Percentiles rank a stretch among this genome's conserved stretches.
Conservation (phyloP, 2,113 vertebrate species). For the Lamprotornis superbus region DNA sequence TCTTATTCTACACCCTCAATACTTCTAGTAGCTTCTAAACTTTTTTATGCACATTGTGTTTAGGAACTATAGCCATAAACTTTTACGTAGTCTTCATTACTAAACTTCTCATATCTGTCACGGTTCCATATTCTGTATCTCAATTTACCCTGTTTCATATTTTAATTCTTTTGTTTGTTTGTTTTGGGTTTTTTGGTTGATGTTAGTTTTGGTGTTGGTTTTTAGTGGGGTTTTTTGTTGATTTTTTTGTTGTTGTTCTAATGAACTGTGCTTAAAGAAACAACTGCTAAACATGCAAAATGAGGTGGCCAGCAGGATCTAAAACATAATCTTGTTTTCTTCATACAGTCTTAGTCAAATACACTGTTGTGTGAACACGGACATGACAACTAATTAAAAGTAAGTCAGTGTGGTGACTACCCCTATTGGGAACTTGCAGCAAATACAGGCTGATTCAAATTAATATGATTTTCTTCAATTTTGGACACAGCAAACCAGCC, state of each 20-base stretch:
- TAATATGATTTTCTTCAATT: not conserved
- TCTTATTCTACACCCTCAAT: not conserved
- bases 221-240: not conserved
- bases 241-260: not conserved
- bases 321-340: not conserved
- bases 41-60: not conserved
- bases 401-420: not conserved
- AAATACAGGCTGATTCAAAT: not conserved
- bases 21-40: not conserved
- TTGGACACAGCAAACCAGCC: not conserved
- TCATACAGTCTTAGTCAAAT: not conserved
- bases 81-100: not conserved
- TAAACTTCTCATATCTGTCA: not conserved
- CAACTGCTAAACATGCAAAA: not conserved
- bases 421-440: not conserved
- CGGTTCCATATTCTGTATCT: not conserved
- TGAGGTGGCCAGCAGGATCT: not conserved
- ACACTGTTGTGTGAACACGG: not conserved
- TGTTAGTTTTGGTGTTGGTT: not conserved
- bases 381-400: not conserved
- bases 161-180: not conserved
- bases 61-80: not conserved
- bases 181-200: not conserved
- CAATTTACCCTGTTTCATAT: not conserved
- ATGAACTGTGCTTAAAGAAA: not conserved